Base-by-base conservation (phyloP, 2,797 vertebrate genomes). In the Danio choprae region DNA sequence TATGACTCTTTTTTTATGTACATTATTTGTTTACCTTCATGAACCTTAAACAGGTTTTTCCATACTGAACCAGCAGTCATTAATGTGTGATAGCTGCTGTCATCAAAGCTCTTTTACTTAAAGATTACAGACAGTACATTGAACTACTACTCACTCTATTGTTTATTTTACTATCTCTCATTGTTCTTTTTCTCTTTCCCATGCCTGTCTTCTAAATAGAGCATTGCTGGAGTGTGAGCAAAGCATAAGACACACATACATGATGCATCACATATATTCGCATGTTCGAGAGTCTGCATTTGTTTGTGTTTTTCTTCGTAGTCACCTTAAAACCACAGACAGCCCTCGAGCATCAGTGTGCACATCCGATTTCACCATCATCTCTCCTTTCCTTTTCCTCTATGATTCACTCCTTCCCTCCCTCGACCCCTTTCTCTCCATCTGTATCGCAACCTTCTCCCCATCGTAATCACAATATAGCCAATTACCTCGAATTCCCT, bases 401-500 rank as follows among this genome's bases (percentile, higher is more conserved):
- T 58, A 16, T 50, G 78, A 74, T 80, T 58, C 51, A 56, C 69
- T 22, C 60, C 9, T 64, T 74, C 69, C 68, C 56, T 79, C 67
- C 38, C 56, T 79, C 18, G 9, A 18, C 44, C 58, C 20, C 29
- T 29, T 29, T 36, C 18, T 71, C 13, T 69, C 46, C 46, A 60
- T 79, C 67, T 56, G 60, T 65, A 73, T 80, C 22, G n/a, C 48
- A 80, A 73, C 60, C 59, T 80, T 80, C 41, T 73, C n/a, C 60
- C 60, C 78, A 18, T 65, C 70, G 29, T 73, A 74, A 72, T 74
- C 60, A 41, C 51, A 74, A 56, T 56, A 74, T 65, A 64, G 50
- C 77, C 70, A 79, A 72, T 78, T 78, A 77, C 64, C 41, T 73
- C 3, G 10, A 59, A 73, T 74, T 62, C 77, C 63, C 70, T 69